Base-by-base conservation (phyloP, 2,888 invertebrate species). In the Calephelis perditalis region DNA sequence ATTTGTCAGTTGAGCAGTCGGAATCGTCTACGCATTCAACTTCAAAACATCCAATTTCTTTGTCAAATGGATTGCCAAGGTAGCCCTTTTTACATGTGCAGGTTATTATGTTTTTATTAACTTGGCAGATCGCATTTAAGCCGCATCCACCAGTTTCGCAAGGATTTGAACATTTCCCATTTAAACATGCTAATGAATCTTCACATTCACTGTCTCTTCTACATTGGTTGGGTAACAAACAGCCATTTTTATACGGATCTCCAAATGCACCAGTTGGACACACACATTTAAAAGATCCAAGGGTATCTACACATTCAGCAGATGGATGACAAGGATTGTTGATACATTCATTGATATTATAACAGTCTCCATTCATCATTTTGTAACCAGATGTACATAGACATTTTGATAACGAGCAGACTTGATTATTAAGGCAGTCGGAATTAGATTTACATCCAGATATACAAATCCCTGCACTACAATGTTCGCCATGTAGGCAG, bases 401-500 rank as follows among this genome's bases (percentile, higher is more conserved):
- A 78, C 97, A 97, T 77, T 94, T 93, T 45, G 92, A 93, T 61
- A 91, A 92, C 47, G 94, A 82, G 74, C 97, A 97, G n/a, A 94
- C 84, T 83, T 97, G 96, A 65, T 95, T 95, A 49, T 92, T 85
- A 56, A 94, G 92, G 74, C 97, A 97, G 73, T 97, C 97, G 2
- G 94, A 92, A 76, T 96, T 96, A 0, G 93, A 92, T 64, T 94
- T 93, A 76, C 98, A 98, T 7, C 98, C 98, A 3, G 94, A 92
- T 73, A 95, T 93, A 74, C 98, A 98, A 52, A 94, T 92, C 59
- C 97, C 97, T 65, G 94, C 93, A 67, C 93, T 93, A 71, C 98
- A 97, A 63, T 97, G 94, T 87, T 98, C 97, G 57, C 97, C 97
- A 3, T 96, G 95, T 71, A 97, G 90, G 73, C 98, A 98, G 75